Evolutionary conservation across 2,888 invertebrate genomes (phyloP).

Genomic region (Tolmerus cingulatus): DNA sequence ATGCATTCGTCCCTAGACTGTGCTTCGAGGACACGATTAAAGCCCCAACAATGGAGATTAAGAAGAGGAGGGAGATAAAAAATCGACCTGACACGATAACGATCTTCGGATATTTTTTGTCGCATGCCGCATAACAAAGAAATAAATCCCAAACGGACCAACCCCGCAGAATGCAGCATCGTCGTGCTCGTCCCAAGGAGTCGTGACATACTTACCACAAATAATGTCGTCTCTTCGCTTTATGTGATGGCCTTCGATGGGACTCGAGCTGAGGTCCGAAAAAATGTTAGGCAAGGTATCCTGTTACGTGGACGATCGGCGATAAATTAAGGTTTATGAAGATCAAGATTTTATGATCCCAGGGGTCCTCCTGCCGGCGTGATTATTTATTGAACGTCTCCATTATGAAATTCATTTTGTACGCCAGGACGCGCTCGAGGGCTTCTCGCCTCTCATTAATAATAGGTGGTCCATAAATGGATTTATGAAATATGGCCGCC

Average conservation of each 20-base stretch:
- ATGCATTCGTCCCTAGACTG: conserved; percentile 2
- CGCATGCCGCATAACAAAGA: conserved; percentile 24
- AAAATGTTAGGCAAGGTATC: conserved; percentile 11
- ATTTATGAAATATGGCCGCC: not conserved
- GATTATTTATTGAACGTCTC: conserved; percentile 38
- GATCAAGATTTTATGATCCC: conserved; percentile 35
- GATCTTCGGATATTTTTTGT: conserved; percentile 22
- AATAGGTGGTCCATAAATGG: conserved; percentile 1
- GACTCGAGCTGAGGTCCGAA: not conserved
- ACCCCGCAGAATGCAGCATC: not conserved
- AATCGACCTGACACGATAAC: conserved; percentile 40
- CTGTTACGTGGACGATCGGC: conserved; percentile 12
- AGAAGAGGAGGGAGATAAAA: conserved; percentile 26
- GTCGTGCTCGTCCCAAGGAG: conserved; percentile 32
- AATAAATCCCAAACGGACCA: conserved; percentile 34
- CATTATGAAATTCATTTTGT: conserved; percentile 29
- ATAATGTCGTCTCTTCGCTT: conserved; percentile 42
- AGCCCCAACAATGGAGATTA: conserved; percentile 12
- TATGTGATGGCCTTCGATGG: conserved; percentile 38
- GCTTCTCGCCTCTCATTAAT: conserved; percentile 17
- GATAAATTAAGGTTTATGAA: conserved; percentile 14
- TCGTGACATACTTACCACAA: conserved; percentile 46
- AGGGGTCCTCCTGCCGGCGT: not conserved
- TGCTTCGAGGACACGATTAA: conserved; percentile 30
- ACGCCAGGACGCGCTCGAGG: not conserved